A percentile compares a stretch with the other conserved stretches of the same genome.
phyloP scores from a whole-genome alignment of 2,888 invertebrate species.

The Drosophila acutilabella region DNA sequence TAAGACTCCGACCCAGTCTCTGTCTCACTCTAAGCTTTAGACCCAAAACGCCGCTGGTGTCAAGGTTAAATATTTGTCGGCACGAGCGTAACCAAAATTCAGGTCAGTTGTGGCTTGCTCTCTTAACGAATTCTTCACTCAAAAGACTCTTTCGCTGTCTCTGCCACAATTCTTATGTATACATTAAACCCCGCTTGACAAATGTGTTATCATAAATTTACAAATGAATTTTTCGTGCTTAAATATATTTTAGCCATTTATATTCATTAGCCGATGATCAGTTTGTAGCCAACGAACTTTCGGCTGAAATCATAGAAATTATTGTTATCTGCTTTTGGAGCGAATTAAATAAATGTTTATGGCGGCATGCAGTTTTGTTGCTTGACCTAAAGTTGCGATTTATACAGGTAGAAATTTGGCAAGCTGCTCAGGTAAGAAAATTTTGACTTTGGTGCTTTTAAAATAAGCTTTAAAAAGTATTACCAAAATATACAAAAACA shows the following conservation, averaged over 20 bases:
- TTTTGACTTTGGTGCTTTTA: not conserved
- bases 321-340: slow-evolving; percentile 2
- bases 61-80: slow-evolving; percentile 74
- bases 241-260: slow-evolving; percentile 60
- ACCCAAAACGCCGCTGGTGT: slow-evolving; percentile 54
- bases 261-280: slow-evolving; percentile 65
- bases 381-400: slow-evolving; percentile 1
- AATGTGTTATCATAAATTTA: slow-evolving; percentile 67
- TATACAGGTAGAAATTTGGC: slow-evolving; percentile 9
- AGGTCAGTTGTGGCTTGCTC: slow-evolving; percentile 54
- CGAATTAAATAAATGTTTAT: slow-evolving; percentile 2
- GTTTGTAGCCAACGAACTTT: slow-evolving; percentile 8
- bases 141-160: not conserved
- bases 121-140: not conserved
- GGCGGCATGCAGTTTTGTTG: slow-evolving; percentile 12
- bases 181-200: slow-evolving; percentile 34
- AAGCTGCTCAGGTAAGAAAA: not conserved
- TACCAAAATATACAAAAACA: no score
- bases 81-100: slow-evolving; percentile 71
- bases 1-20: slow-evolving; percentile 2
- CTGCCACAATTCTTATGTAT: slow-evolving; percentile 5
- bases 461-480: no score
- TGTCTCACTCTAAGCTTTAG: slow-evolving; percentile 4
- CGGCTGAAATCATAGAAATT: slow-evolving; percentile 6
- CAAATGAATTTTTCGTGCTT: slow-evolving; percentile 64